Conservation (phyloP, 2,888 invertebrate genomes). For the Allygus modestus region DNA sequence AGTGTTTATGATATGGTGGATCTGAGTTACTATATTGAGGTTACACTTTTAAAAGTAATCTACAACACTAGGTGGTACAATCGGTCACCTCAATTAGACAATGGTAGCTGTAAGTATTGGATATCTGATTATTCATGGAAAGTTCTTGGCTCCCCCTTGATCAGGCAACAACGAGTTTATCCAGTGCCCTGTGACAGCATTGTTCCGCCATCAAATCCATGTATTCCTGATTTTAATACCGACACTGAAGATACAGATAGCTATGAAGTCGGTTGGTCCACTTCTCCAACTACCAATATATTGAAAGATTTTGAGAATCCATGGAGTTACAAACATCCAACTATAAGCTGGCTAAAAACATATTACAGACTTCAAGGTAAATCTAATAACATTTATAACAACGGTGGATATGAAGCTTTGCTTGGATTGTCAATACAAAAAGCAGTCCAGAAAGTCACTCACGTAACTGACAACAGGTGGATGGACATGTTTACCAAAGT, state of each 20-base stretch:
- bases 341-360: background rate
- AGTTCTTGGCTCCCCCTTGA: background rate
- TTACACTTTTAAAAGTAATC: background rate
- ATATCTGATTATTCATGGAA: background rate
- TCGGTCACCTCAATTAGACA: background rate
- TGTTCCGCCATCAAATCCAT: background rate
- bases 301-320: background rate
- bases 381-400: background rate
- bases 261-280: background rate
- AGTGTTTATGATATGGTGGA: background rate
- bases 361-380: constrained; percentile 7
- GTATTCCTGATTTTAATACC: background rate
- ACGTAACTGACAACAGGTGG: background rate
- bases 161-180: background rate
- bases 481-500: background rate
- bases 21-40: background rate
- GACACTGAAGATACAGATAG: background rate
- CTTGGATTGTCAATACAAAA: background rate
- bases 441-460: background rate
- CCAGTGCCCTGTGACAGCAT: background rate
- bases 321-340: background rate
- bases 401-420: background rate
- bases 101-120: background rate
- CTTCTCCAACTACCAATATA: background rate
- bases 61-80: background rate